Conservation (phyloP, 2,888 invertebrate genomes). For the Athalia rosae region DNA sequence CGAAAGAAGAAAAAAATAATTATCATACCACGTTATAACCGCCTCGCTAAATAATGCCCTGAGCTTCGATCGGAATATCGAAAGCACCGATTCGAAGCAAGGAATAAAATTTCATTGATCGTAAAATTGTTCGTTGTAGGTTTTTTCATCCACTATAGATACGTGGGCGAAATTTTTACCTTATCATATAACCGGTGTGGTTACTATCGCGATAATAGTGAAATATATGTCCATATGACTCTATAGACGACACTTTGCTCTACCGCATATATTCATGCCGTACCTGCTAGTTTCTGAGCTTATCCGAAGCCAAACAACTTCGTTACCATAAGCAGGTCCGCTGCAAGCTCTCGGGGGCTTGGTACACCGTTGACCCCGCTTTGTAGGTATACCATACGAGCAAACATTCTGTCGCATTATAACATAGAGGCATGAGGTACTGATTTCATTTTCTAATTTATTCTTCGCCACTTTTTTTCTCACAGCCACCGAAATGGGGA, state of each 20-base stretch:
- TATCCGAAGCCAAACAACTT: conserved; percentile 58
- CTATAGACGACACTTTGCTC: conserved; percentile 8
- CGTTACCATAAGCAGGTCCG: conserved; percentile 52
- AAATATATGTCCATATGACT: background rate
- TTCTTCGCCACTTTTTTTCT: background rate
- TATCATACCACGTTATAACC: no score
- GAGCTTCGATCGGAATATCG: no score
- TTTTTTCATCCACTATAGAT: background rate
- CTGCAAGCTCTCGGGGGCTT: conserved; percentile 12
- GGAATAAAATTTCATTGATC: no score
- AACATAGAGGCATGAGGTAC: background rate
- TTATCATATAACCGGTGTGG: no score
- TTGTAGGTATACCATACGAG: conserved; percentile 14
- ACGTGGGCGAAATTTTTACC: no score
- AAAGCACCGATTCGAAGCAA: no score
- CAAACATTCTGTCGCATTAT: conserved; percentile 3
- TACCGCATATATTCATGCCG: no score
- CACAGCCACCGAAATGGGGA: background rate
- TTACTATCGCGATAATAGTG: no score
- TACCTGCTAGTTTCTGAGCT: conserved; percentile 43
- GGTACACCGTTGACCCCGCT: conserved; percentile 39
- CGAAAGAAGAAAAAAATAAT: background rate
- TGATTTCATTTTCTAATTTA: background rate
- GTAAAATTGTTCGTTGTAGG: no score
- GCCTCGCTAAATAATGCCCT: no score